These are phyloP conservation scores for Drosophila albomicans DNA, from an alignment of 1,140 invertebrate genomes.

Conservation along the genomic window DNA sequence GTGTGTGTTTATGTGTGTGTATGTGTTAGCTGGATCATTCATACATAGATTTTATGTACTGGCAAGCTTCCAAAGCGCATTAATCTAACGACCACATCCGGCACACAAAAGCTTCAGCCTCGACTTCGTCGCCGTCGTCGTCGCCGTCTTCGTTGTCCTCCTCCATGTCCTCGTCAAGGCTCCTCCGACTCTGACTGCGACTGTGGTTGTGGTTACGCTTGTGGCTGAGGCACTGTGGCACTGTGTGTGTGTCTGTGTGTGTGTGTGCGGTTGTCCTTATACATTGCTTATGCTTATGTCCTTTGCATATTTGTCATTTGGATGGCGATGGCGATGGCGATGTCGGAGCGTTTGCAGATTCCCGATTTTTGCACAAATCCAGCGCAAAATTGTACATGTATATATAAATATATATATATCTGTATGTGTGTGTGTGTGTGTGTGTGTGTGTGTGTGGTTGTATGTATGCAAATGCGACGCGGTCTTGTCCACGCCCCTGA, in stretches of 20 bases:
- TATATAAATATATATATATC: background rate
- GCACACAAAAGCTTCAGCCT: conserved; percentile 60
- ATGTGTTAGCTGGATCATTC: conserved; percentile 37
- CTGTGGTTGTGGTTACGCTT: conserved; percentile 5
- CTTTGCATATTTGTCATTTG: conserved; percentile 81
- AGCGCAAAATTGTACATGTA: conserved; percentile 19
- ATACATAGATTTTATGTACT: conserved; percentile 81
- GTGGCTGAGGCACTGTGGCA: conserved; percentile 3
- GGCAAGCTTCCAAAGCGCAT: conserved; percentile 81
- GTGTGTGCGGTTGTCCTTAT: conserved; percentile 35
- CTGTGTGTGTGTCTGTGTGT: conserved; percentile 1
- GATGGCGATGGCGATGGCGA: conserved; percentile 47
- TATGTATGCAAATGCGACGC: conserved; percentile 45
- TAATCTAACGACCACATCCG: conserved; percentile 82
- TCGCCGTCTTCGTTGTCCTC: background rate
- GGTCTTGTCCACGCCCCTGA: conserved; percentile 68
- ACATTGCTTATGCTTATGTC: conserved; percentile 82
- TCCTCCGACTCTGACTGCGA: background rate
- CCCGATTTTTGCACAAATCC: conserved; percentile 74
- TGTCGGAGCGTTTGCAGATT: conserved; percentile 66
- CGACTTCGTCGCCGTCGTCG: background rate
- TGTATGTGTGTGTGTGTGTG: conserved; percentile 3
- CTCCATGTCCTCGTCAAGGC: background rate
- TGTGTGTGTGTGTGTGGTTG: conserved; percentile 6
- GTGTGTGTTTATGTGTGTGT: conserved; percentile 30